These are phyloP conservation scores for Scaptomyza tumidula DNA, from an alignment of 2,888 invertebrate species.

Conservation along the genomic window DNA sequence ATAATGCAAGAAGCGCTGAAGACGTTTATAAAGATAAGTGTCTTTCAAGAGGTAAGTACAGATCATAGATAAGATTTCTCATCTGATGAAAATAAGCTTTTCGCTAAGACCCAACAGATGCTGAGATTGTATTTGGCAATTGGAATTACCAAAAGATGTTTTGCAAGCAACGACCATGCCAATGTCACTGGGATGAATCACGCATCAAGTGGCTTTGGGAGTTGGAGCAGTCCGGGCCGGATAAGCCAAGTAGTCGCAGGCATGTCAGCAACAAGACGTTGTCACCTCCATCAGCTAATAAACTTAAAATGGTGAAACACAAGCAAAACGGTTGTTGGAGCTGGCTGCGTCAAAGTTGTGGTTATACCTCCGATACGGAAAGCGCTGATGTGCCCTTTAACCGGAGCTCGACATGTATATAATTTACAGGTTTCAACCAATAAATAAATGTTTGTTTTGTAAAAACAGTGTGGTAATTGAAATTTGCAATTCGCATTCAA, in stretches of 20 bases:
- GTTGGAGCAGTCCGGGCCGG: slow-evolving; percentile 49
- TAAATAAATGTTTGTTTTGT: background rate
- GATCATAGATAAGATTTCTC: background rate
- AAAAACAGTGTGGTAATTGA: background rate
- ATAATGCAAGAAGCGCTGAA: slow-evolving; percentile 12
- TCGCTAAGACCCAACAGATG: slow-evolving; percentile 55
- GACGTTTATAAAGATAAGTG: background rate
- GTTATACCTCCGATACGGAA: slow-evolving; percentile 21
- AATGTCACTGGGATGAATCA: slow-evolving; percentile 63
- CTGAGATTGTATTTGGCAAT: slow-evolving; percentile 71
- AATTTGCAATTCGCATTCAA: background rate
- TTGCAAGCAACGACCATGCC: background rate
- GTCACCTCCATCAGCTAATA: background rate
- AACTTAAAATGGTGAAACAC: background rate
- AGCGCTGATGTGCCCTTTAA: slow-evolving; percentile 26
- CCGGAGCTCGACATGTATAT: slow-evolving; percentile 17
- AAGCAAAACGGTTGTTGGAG: slow-evolving; percentile 35
- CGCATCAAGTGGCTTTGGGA: slow-evolving; percentile 74
- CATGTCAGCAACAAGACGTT: background rate
- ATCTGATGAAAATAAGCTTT: too few relatives aligned
- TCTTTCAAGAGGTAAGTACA: slow-evolving; percentile 10
- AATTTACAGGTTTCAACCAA: slow-evolving; percentile 10
- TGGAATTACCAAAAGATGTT: slow-evolving; percentile 24
- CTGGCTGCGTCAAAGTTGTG: slow-evolving; percentile 43
- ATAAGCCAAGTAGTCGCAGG: background rate